These are phyloP conservation scores for Acanthis flammea DNA, from an alignment of 2,797 vertebrate genomes.

Conservation along the genomic window DNA sequence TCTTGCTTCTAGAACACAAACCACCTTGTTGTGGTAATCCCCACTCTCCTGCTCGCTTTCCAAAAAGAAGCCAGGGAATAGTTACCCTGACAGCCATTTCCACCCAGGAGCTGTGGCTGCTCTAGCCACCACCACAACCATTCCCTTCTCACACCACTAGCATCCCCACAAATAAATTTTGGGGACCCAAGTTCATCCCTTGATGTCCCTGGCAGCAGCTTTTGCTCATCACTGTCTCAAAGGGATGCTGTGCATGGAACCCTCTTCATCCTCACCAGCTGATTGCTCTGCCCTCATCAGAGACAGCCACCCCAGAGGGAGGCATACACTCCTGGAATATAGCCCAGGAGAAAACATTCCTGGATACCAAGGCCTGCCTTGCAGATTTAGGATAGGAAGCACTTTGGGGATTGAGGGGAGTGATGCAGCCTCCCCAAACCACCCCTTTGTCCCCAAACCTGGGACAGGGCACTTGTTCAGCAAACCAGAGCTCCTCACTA, in stretches of 20 bases:
- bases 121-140: not conserved
- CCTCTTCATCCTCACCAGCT: not conserved
- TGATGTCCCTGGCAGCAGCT: not conserved
- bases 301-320: not conserved
- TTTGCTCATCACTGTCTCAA: not conserved
- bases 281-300: not conserved
- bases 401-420: not conserved
- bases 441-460: not conserved
- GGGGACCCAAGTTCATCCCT: not conserved
- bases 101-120: not conserved
- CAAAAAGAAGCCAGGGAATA: not conserved
- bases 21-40: accelerated
- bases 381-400: not conserved
- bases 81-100: not conserved
- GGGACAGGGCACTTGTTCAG: not conserved
- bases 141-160: not conserved
- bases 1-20: not conserved
- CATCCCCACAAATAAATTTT: accelerated
- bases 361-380: not conserved
- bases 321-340: not conserved
- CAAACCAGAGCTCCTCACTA: not conserved
- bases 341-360: not conserved
- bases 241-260: not conserved
- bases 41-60: not conserved
- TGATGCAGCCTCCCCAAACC: not conserved